These are phyloP conservation scores for Epirrhoe tristata DNA, from an alignment of 2,888 invertebrate species.

Conservation along the genomic window DNA sequence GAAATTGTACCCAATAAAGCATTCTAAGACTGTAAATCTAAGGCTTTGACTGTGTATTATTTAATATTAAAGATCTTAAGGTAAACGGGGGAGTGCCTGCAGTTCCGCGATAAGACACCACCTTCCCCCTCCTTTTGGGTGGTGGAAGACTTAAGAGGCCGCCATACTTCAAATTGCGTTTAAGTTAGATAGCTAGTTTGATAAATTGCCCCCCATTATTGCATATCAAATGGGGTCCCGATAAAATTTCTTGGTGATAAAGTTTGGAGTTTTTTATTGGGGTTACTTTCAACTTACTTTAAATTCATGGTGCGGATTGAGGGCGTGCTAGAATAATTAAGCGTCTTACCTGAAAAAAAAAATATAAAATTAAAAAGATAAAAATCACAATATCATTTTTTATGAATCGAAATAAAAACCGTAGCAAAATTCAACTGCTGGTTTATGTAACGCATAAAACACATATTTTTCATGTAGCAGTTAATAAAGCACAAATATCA, in stretches of 20 bases:
- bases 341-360: constrained; percentile 61
- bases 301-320: constrained; percentile 46
- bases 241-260: constrained; percentile 71
- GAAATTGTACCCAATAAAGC: constrained; percentile 59
- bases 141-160: constrained; percentile 77
- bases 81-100: constrained; percentile 83
- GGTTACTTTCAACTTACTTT: constrained; percentile 57
- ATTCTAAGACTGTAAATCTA: constrained; percentile 64
- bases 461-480: constrained; percentile 18
- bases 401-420: neutral
- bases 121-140: constrained; percentile 66
- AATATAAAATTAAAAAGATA: neutral
- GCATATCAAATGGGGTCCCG: constrained; percentile 78
- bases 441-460: constrained; percentile 9
- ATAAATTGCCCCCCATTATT: constrained; percentile 81
- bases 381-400: neutral
- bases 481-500: constrained; percentile 38
- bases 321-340: constrained; percentile 38
- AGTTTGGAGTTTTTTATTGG: constrained; percentile 55
- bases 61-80: constrained; percentile 86
- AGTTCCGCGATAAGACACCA: constrained; percentile 81
- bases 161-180: constrained; percentile 85
- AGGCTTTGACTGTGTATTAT: constrained; percentile 82
- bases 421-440: neutral
- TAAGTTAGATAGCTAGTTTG: constrained; percentile 84